Conservation (phyloP, 2,888 invertebrate genomes). For the Linyphia triangularis region DNA sequence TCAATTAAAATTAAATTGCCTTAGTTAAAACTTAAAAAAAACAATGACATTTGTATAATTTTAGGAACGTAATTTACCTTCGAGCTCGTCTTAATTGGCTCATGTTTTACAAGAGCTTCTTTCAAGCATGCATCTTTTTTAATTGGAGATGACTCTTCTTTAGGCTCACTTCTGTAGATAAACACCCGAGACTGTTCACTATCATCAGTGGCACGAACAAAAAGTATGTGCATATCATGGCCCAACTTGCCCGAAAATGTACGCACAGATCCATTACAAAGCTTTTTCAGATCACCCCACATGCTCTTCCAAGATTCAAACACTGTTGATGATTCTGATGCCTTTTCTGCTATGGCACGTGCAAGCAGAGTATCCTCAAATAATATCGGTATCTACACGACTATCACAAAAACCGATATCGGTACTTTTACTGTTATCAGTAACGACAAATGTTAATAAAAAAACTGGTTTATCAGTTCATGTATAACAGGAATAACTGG, state of each 20-base stretch:
- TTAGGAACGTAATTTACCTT: conserved; percentile 1
- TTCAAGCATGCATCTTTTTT: background rate
- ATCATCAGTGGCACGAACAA: background rate
- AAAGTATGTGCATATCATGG: background rate
- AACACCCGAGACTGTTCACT: conserved; percentile 17
- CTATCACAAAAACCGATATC: background rate
- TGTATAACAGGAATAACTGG: no score
- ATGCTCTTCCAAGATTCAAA: background rate
- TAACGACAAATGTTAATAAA: background rate
- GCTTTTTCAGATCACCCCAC: background rate
- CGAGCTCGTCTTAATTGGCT: background rate
- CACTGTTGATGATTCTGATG: background rate
- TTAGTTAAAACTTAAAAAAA: no score
- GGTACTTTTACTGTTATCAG: background rate
- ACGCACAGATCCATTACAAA: background rate
- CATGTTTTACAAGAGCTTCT: background rate
- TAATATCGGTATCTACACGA: no score
- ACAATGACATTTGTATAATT: no score
- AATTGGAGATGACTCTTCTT: background rate
- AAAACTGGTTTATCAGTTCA: background rate
- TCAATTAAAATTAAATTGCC: no score
- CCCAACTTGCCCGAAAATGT: background rate
- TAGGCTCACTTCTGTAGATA: background rate
- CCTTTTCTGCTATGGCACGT: background rate
- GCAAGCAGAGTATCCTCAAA: no score